Conservation (phyloP, 1,140 invertebrate species). For the Chymomyza costata region DNA sequence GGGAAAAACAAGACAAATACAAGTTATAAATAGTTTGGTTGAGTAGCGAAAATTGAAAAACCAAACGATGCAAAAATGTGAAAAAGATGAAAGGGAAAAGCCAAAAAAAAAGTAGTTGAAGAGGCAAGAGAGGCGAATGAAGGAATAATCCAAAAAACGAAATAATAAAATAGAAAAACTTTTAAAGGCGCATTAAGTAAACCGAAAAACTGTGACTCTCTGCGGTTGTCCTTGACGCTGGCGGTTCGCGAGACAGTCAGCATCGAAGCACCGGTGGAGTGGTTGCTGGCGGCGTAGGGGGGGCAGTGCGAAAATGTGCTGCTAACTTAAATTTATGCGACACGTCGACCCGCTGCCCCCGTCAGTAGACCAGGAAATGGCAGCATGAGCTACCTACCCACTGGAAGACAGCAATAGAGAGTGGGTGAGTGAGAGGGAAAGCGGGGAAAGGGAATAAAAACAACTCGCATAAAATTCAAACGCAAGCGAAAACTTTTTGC, state of each 20-base stretch:
- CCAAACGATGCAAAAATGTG: slow-evolving; percentile 21
- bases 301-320: slow-evolving; percentile 60
- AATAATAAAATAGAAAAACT: slow-evolving; percentile 73
- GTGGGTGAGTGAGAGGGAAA: too few species aligned
- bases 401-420: too few species aligned
- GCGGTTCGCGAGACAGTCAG: not conserved
- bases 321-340: slow-evolving; percentile 71
- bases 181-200: slow-evolving; percentile 70
- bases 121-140: too few species aligned
- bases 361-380: too few species aligned
- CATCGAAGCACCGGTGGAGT: not conserved
- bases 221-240: slow-evolving; percentile 62
- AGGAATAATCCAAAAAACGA: too few species aligned
- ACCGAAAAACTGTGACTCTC: slow-evolving; percentile 66
- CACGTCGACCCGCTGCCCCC: slow-evolving; percentile 28
- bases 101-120: slow-evolving; percentile 25
- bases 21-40: slow-evolving; percentile 65
- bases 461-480: slow-evolving; percentile 67
- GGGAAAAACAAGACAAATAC: slow-evolving; percentile 53
- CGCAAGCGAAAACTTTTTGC: slow-evolving; percentile 65
- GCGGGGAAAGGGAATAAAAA: slow-evolving; percentile 12
- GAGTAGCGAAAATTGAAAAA: slow-evolving; percentile 60
- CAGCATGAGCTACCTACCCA: too few species aligned
- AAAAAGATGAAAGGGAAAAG: not conserved
- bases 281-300: not conserved